Conservation (phyloP, 37 sponge, comb jelly and placozoan genomes). For the Bolinopsis microptera region DNA sequence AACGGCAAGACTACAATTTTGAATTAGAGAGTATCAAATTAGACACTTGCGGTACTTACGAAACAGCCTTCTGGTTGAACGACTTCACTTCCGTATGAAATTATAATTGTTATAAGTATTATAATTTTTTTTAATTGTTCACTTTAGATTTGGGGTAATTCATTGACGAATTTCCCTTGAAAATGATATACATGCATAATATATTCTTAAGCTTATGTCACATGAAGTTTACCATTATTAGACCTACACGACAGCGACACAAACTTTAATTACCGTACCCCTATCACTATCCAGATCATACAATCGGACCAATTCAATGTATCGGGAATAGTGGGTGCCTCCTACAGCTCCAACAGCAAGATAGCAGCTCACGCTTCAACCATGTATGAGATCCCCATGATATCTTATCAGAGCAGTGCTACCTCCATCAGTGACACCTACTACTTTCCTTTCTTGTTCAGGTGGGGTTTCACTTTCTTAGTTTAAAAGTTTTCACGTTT, state of each 20-base stretch:
- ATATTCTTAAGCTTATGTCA: too few relatives aligned
- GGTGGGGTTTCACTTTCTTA: too few relatives aligned
- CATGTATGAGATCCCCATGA: constrained; percentile 22
- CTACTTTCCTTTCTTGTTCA: constrained; percentile 37
- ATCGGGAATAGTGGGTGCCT: constrained; percentile 27
- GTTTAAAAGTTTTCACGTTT: too few relatives aligned
- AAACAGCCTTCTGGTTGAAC: not conserved
- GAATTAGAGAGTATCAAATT: not conserved
- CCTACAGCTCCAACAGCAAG: constrained; percentile 57
- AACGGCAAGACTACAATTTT: not conserved
- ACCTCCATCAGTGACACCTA: constrained; percentile 8
- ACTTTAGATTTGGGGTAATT: too few relatives aligned
- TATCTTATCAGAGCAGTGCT: constrained; percentile 56
- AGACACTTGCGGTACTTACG: constrained; percentile 17
- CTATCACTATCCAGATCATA: not conserved
- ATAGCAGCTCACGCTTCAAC: not conserved
- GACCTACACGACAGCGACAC: too few relatives aligned
- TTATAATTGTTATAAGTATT: too few relatives aligned
- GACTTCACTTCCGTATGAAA: not conserved
- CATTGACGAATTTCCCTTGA: too few relatives aligned
- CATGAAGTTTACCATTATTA: too few relatives aligned
- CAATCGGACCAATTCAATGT: not conserved
- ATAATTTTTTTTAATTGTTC: too few relatives aligned
- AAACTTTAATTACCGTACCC: too few relatives aligned
- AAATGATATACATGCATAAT: too few relatives aligned